Evolutionary conservation across 2,797 vertebrate species (phyloP).

Genomic region (Cephalopachus bancanus): DNA sequence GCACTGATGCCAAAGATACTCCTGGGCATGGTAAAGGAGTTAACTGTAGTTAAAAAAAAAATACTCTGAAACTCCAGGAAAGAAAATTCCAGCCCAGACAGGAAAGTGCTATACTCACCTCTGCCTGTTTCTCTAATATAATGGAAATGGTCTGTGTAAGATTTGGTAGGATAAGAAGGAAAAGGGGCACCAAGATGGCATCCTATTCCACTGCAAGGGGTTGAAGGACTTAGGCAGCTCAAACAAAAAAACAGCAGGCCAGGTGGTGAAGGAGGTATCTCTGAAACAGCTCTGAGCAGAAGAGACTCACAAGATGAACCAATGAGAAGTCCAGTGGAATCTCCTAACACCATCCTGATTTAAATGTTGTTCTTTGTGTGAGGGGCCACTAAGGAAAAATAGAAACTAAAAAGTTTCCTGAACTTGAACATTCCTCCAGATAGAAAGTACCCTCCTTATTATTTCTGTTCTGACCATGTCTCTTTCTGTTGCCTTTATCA

Average conservation of each 20-base stretch:
- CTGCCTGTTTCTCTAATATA: slow-evolving; percentile 29
- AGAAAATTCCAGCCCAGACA: slow-evolving; percentile 50
- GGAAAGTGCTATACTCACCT: slow-evolving; percentile 5
- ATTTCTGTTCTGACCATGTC: slow-evolving; percentile 47
- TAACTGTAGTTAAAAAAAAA: slow-evolving; percentile 36
- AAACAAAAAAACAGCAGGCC: slow-evolving; percentile 22
- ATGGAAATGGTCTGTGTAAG: background rate
- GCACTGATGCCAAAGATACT: slow-evolving; percentile 65
- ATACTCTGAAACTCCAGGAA: slow-evolving; percentile 48
- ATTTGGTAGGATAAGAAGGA: slow-evolving; percentile 15
- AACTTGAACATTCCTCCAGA: background rate
- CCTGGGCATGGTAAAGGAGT: slow-evolving; percentile 3
- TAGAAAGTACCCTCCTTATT: slow-evolving; percentile 11
- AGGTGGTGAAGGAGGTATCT: background rate
- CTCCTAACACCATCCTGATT: background rate
- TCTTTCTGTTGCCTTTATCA: slow-evolving; percentile 45
- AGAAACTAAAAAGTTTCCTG: background rate
- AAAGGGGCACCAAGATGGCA: background rate
- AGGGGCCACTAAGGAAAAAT: background rate
- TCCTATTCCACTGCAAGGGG: background rate
- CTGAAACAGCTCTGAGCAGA: background rate
- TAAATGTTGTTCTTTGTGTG: background rate
- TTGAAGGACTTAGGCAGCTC: background rate
- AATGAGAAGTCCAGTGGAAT: background rate
- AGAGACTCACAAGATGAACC: background rate